Evolutionary conservation across 2,113 vertebrate species (phyloP).

Genomic region (Pelobates fuscus): DNA sequence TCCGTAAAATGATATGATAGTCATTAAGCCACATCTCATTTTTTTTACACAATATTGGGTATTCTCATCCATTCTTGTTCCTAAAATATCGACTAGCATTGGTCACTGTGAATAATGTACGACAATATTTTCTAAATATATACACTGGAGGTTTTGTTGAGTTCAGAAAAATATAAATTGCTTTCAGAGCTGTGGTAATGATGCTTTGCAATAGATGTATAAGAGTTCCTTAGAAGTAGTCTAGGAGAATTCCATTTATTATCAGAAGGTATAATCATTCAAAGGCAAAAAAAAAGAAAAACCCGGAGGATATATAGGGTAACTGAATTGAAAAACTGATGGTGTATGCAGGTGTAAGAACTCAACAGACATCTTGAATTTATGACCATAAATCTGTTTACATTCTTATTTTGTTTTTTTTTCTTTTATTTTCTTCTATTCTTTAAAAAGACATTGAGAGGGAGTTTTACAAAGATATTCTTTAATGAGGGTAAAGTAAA

Average conservation of each 20-base stretch:
- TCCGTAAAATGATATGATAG: not conserved
- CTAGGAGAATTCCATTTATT: constrained; percentile 54
- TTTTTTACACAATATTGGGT: not conserved
- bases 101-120: constrained; percentile 23
- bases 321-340: too few relatives aligned
- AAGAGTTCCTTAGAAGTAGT: constrained; percentile 58
- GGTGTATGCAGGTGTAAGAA: too few relatives aligned
- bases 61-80: constrained; percentile 10
- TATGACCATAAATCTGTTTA: too few relatives aligned
- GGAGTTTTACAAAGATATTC: too few relatives aligned
- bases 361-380: too few relatives aligned
- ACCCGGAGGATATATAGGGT: too few relatives aligned
- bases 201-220: constrained; percentile 60
- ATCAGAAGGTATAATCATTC: constrained; percentile 61
- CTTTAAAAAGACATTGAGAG: too few relatives aligned
- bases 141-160: constrained; percentile 25
- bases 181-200: constrained; percentile 33
- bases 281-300: constrained; percentile 54
- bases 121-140: constrained; percentile 13
- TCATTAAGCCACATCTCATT: constrained; percentile 10
- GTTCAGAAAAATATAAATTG: constrained; percentile 37
- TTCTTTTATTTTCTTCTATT: too few relatives aligned
- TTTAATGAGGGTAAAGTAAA: too few relatives aligned
- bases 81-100: constrained; percentile 19
- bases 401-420: too few relatives aligned